These are phyloP conservation scores for Todus mexicanus DNA, from an alignment of 2,797 vertebrate genomes.

Conservation along the genomic window DNA sequence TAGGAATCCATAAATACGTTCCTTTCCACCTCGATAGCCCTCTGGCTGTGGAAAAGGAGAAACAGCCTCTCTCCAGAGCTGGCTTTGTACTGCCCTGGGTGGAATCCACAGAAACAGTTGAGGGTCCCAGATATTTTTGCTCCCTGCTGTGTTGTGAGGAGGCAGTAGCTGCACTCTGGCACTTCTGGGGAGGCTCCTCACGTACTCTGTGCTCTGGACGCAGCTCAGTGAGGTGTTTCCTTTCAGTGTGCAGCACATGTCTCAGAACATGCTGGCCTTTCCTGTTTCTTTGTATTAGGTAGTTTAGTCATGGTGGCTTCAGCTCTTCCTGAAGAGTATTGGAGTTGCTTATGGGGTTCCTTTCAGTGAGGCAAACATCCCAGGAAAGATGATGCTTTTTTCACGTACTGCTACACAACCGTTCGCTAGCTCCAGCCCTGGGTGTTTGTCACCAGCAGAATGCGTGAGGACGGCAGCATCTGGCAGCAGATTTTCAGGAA, in stretches of 20 bases:
- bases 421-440: background rate
- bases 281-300: background rate
- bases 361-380: background rate
- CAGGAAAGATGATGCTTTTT: background rate
- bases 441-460: background rate
- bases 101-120: conserved; percentile 36
- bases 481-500: background rate
- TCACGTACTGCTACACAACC: background rate
- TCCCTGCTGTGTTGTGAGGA: background rate
- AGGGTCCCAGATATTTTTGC: background rate
- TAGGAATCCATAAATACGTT: conserved; percentile 25
- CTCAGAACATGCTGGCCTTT: background rate
- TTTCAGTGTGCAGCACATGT: background rate
- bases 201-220: background rate
- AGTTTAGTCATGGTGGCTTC: background rate
- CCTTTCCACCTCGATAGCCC: conserved; percentile 33
- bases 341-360: background rate
- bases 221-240: background rate
- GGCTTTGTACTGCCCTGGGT: conserved; percentile 49
- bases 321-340: background rate
- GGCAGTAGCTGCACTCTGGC: background rate
- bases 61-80: conserved; percentile 47
- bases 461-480: background rate
- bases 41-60: conserved; percentile 45
- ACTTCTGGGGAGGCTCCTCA: background rate